Base-by-base conservation (phyloP, 2,113 vertebrate species). In the Centropristis striata region DNA sequence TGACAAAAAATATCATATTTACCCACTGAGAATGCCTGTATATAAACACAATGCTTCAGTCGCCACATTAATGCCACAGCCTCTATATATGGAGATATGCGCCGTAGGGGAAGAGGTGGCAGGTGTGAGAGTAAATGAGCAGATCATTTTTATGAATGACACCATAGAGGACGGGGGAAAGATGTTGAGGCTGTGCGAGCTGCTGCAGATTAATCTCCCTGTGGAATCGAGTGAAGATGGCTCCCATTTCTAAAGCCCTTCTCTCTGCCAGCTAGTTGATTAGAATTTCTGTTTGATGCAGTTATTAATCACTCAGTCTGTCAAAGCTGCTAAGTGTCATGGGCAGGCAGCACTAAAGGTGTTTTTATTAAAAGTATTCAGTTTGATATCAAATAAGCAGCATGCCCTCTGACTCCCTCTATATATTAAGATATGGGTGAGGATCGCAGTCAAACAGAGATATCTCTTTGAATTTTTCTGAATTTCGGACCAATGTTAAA, bases 91-190 rank as follows among this genome's bases (percentile, higher is more conserved):
- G 21, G 64, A 70, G 15, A 28, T 54, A 6, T 50, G 64, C 51
- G 47, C 46, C 1, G 15, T 2, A 18, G 50, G 54, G 46, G 44
- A 14, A 36, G 47, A 78, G 51, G 66, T 50, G 65, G 71, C 58
- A 79, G 54, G 50, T 68, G 46, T 65, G 70, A 60, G 60, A 80
- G 72, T 83, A 69, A 66, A 79, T 71, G 71, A 74, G 75, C 21
- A 44, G 65, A 54, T 81, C 42, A 42, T 65, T 68, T 82, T 71
- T 76, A 74, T 85, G 60, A 82, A 83, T 76, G 81, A 72, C 58
- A 50, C 65, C n/a, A 51, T 5, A 55, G 49, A 53, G 65, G 64
- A 15, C 67, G 25, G 39, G 20, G 27, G 27, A 55, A 75, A 69
- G 60, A 59, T 60, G 75, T 75, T 72, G 80, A 81, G 51, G 65